Percentiles rank a stretch among this genome's conserved stretches.
These are phyloP conservation scores for Empidonax alnorum DNA, from an alignment of 2,113 vertebrate genomes.

Conservation along the genomic window DNA sequence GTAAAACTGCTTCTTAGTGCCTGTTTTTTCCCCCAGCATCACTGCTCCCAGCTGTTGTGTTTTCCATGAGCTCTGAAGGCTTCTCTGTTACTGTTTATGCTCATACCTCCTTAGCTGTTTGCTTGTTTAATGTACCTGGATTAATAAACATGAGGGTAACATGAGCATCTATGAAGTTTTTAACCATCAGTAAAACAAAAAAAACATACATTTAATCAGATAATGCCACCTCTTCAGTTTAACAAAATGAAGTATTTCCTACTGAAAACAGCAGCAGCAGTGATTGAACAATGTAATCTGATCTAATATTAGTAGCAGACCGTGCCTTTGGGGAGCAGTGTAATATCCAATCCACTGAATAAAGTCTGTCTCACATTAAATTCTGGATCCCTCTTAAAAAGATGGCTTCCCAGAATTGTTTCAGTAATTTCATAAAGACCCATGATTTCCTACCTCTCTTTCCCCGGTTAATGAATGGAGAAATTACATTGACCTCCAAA, in stretches of 20 bases:
- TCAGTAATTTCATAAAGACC: neutral
- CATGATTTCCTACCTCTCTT: neutral
- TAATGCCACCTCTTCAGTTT: neutral
- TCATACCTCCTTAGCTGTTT: neutral
- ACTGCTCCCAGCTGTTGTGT: neutral
- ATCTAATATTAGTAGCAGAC: constrained; percentile 51
- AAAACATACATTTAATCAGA: neutral
- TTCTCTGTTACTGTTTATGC: neutral
- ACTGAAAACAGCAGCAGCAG: constrained; percentile 2
- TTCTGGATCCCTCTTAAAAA: constrained; percentile 5
- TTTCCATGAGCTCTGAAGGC: neutral
- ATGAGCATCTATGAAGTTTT: neutral
- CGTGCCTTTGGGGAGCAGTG: constrained; percentile 23
- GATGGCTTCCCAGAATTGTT: constrained; percentile 46
- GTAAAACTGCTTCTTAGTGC: neutral
- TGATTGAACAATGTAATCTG: constrained; percentile 55
- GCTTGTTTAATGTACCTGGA: neutral
- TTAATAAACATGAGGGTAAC: neutral
- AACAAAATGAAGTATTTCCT: constrained; percentile 48
- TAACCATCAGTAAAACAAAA: neutral
- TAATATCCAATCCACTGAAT: constrained; percentile 1
- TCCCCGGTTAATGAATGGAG: neutral
- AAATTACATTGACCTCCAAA: neutral
- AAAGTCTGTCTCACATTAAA: neutral
- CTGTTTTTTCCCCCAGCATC: neutral